Evolutionary conservation across 2,113 vertebrate species (phyloP).

Genomic region (Hirundichthys speculiger): DNA sequence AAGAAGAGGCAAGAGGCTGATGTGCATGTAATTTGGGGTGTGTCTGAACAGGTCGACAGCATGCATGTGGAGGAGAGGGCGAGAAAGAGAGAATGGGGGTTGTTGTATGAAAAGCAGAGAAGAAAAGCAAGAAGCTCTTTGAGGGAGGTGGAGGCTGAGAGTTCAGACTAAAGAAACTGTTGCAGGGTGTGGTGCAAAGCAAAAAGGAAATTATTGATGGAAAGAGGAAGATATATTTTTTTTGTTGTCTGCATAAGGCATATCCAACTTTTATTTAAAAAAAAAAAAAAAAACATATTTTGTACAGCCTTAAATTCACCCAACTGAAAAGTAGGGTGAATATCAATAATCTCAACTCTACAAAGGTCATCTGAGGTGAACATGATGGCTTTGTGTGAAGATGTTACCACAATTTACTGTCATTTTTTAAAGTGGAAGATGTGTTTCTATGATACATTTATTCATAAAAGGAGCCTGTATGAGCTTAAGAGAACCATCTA

Average conservation of each 20-base stretch:
- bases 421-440: too few species aligned
- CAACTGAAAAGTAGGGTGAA: too few species aligned
- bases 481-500: too few species aligned
- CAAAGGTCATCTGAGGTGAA: too few species aligned
- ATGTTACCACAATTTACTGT: too few species aligned
- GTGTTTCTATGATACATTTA: too few species aligned
- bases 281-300: too few species aligned
- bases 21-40: neutral
- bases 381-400: too few species aligned
- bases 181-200: conserved; percentile 19
- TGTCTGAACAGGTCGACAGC: neutral
- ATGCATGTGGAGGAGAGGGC: neutral
- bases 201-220: conserved; percentile 21
- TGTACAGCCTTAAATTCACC: too few species aligned
- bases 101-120: conserved; percentile 20
- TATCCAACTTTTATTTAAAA: too few species aligned
- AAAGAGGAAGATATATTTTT: conserved; percentile 47
- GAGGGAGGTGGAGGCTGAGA: conserved; percentile 24
- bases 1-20: neutral
- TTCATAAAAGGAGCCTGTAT: too few species aligned
- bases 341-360: too few species aligned
- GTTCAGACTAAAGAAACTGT: conserved; percentile 17
- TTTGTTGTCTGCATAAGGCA: neutral
- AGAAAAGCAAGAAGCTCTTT: neutral
- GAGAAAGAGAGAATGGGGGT: conserved; percentile 1